These are phyloP conservation scores for Neoascia interrupta DNA, from an alignment of 2,888 invertebrate genomes.

Conservation along the genomic window DNA sequence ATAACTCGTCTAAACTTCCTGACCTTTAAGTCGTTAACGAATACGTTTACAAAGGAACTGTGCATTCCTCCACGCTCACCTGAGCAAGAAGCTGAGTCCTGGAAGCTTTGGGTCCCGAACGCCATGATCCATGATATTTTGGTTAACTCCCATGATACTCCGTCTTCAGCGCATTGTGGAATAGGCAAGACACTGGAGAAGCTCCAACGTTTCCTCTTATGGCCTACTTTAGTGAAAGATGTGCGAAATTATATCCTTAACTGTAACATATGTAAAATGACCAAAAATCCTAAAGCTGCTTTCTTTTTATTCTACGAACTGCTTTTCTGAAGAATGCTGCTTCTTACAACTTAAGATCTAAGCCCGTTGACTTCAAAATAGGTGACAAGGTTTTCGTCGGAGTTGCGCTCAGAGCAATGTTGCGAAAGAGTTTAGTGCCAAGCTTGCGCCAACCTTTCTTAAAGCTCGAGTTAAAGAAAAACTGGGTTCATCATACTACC, in stretches of 20 bases:
- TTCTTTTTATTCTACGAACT: too few species aligned
- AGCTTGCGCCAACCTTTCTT: background rate
- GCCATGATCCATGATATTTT: background rate
- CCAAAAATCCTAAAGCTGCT: background rate
- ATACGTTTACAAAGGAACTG: too few species aligned
- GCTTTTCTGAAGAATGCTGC: too few species aligned
- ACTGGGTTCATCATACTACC: background rate
- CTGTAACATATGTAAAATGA: background rate
- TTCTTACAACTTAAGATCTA: too few species aligned
- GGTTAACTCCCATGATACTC: background rate
- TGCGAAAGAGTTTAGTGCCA: background rate
- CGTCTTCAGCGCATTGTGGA: background rate
- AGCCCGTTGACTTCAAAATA: too few species aligned
- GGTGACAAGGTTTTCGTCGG: background rate
- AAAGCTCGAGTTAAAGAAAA: background rate
- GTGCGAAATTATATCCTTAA: background rate
- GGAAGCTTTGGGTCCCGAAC: slow-evolving; percentile 52
- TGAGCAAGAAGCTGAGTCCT: too few species aligned
- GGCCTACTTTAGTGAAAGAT: background rate
- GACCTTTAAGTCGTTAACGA: too few species aligned
- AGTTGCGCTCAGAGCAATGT: background rate
- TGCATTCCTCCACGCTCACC: too few species aligned
- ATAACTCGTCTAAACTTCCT: background rate
- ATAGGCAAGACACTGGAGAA: background rate
- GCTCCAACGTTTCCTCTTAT: background rate